phyloP scores from a whole-genome alignment of 2,888 invertebrate species.

The Dolichomitus sp. region DNA sequence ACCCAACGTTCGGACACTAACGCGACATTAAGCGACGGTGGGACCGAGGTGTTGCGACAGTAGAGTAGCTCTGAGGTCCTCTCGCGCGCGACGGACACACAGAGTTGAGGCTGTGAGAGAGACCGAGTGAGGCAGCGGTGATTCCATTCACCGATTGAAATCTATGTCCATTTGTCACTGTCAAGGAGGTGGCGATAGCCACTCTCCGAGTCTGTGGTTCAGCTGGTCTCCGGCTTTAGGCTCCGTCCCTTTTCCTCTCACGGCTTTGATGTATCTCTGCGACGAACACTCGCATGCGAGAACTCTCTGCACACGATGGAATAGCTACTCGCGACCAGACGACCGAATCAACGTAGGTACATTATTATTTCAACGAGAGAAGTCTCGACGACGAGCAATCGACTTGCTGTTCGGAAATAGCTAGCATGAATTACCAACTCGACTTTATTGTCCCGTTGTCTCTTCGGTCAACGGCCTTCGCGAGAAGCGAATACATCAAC shows the following conservation, averaged over 20 bases:
- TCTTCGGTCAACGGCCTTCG: slow-evolving; percentile 69
- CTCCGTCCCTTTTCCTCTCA: slow-evolving; percentile 70
- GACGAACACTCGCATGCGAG: slow-evolving; percentile 79
- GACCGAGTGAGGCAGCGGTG: slow-evolving; percentile 84
- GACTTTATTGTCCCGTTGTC: slow-evolving; percentile 81
- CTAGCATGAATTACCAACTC: slow-evolving; percentile 79
- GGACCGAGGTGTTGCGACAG: slow-evolving; percentile 62
- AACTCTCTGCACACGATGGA: slow-evolving; percentile 1
- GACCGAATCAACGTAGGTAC: slow-evolving; percentile 39
- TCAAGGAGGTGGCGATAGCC: slow-evolving; percentile 87
- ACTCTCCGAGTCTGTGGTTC: slow-evolving; percentile 50
- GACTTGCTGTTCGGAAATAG: slow-evolving; percentile 72
- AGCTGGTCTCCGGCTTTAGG: slow-evolving; percentile 74
- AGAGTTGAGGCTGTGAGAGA: slow-evolving; percentile 64
- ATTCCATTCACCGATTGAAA: slow-evolving; percentile 91
- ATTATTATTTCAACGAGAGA: slow-evolving; percentile 83
- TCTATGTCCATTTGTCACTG: slow-evolving; percentile 93
- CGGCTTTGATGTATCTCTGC: slow-evolving; percentile 53
- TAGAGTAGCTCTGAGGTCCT: slow-evolving; percentile 37
- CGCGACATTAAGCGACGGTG: slow-evolving; percentile 76
- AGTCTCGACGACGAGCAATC: slow-evolving; percentile 76
- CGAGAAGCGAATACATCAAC: slow-evolving; percentile 60
- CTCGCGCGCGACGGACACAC: slow-evolving; percentile 55
- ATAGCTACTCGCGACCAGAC: neutral
- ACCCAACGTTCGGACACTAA: slow-evolving; percentile 75